phyloP scores from a whole-genome alignment of 2,888 invertebrate species.

The Tineola bisselliella region DNA sequence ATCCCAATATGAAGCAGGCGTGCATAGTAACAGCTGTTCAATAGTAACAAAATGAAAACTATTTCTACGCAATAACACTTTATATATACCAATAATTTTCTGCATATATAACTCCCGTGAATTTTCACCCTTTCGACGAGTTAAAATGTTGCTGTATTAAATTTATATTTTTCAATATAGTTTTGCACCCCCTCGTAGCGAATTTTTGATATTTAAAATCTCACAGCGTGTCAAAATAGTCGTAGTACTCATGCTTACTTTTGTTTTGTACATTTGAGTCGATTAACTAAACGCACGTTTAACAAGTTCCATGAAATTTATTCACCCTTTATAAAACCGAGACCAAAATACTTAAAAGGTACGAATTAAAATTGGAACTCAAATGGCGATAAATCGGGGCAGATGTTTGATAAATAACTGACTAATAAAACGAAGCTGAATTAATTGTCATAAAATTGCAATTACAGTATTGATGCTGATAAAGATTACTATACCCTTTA shows the following conservation, averaged over 20 bases:
- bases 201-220: not conserved
- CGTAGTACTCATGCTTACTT: not conserved
- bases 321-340: conserved; percentile 14
- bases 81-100: not conserved
- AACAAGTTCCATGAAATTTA: conserved; percentile 14
- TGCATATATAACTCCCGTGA: not conserved
- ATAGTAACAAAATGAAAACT: conserved; percentile 9
- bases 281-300: conserved; percentile 3
- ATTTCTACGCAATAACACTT: conserved; percentile 4
- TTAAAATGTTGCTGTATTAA: not conserved
- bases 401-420: conserved; percentile 15
- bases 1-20: conserved; percentile 10
- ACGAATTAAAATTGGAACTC: conserved; percentile 10
- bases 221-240: not conserved
- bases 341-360: not conserved
- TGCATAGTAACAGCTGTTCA: conserved; percentile 6
- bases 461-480: conserved; percentile 13
- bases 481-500: conserved; percentile 8
- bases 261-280: not conserved
- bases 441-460: conserved; percentile 15
- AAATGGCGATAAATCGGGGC: conserved; percentile 14
- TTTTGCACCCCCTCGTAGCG: not conserved
- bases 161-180: conserved; percentile 1
- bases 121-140: not conserved
- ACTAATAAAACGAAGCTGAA: conserved; percentile 14